A percentile compares a stretch with the other conserved stretches of the same genome.
Evolutionary conservation across 2,888 invertebrate genomes (phyloP).

Genomic region (Chaetoderma sp.): DNA sequence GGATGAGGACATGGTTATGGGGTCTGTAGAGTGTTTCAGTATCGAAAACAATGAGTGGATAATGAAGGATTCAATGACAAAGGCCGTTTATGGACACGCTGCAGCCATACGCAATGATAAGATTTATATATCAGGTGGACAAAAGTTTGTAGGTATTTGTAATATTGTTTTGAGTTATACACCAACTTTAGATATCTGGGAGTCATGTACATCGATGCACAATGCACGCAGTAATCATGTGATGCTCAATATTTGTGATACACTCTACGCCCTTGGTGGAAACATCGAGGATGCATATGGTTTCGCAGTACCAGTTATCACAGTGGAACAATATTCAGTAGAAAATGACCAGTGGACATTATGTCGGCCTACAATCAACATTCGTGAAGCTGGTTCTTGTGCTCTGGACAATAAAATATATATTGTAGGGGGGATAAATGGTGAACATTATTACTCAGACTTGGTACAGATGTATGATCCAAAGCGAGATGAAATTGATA

Average conservation of each 20-base stretch:
- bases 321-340: constrained; percentile 58
- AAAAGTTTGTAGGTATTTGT: constrained; percentile 63
- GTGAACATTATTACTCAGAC: constrained; percentile 64
- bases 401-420: constrained; percentile 56
- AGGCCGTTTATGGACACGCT: constrained; percentile 65
- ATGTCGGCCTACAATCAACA: constrained; percentile 57
- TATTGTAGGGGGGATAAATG: constrained; percentile 67
- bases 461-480: constrained; percentile 59
- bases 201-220: constrained; percentile 57
- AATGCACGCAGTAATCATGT: constrained; percentile 61
- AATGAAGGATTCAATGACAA: constrained; percentile 52
- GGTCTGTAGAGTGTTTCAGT: constrained; percentile 63
- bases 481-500: constrained; percentile 49
- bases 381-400: constrained; percentile 64
- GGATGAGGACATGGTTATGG: constrained; percentile 68
- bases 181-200: constrained; percentile 57
- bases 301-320: constrained; percentile 62
- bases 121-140: constrained; percentile 66
- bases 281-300: constrained; percentile 65
- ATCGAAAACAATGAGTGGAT: constrained; percentile 66
- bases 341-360: constrained; percentile 60
- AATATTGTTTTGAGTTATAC: constrained; percentile 58
- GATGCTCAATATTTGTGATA: constrained; percentile 53
- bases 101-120: constrained; percentile 55
- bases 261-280: constrained; percentile 63